Percentiles rank a stretch among this genome's conserved stretches.
Evolutionary conservation across 2,113 vertebrate genomes (phyloP).

Genomic region (Okapia johnstoni): DNA sequence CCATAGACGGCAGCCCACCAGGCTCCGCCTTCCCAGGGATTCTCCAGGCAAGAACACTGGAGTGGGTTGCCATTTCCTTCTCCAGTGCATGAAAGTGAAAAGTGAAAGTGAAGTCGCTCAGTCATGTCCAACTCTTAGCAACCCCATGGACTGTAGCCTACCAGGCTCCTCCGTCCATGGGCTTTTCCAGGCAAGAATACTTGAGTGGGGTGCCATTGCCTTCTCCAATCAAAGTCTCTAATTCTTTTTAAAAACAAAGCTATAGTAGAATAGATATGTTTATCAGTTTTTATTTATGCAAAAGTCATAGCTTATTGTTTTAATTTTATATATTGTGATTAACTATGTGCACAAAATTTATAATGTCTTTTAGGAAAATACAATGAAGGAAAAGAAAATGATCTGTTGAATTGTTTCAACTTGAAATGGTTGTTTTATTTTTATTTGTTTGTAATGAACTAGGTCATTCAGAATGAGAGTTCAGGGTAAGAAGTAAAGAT

Average conservation of each 20-base stretch:
- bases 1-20: too few relatives aligned
- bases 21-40: too few relatives aligned
- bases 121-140: too few relatives aligned
- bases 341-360: background rate
- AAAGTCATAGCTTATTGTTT: background rate
- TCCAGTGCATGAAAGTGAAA: too few relatives aligned
- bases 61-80: too few relatives aligned
- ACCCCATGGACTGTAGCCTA: too few relatives aligned
- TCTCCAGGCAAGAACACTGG: too few relatives aligned
- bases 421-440: background rate
- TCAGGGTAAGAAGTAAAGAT: background rate
- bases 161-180: too few relatives aligned
- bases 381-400: background rate
- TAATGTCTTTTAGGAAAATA: background rate
- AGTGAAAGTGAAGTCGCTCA: too few relatives aligned
- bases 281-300: background rate
- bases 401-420: background rate
- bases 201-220: too few relatives aligned
- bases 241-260: background rate
- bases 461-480: background rate
- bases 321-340: background rate
- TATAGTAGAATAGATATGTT: background rate
- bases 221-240: background rate
- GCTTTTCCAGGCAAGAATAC: too few relatives aligned
- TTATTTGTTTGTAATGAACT: background rate